These are phyloP conservation scores for Lepidocolaptes lacrymiger DNA, from an alignment of 2,797 vertebrate genomes.

Conservation along the genomic window DNA sequence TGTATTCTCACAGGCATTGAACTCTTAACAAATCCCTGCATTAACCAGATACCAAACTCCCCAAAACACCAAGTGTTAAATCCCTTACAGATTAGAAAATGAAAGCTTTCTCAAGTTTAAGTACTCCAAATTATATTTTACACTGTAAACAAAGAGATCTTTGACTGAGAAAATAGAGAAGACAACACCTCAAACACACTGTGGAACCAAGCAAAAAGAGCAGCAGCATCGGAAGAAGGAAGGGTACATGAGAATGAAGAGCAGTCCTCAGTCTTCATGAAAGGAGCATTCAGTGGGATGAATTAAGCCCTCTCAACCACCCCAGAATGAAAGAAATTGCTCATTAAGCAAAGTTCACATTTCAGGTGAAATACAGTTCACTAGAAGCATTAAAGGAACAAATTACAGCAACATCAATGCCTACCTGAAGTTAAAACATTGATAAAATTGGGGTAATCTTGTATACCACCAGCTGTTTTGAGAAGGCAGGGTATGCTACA, in stretches of 20 bases:
- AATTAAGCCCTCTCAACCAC: not conserved
- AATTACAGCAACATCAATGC: not conserved
- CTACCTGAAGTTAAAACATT: not conserved
- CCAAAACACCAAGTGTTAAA: not conserved
- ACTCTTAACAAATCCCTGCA: rapidly evolving
- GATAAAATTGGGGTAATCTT: not conserved
- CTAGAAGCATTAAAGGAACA: not conserved
- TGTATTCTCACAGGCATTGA: not conserved
- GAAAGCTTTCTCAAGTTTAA: not conserved
- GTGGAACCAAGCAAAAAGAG: not conserved
- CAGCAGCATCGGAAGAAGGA: not conserved
- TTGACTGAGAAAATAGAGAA: not conserved
- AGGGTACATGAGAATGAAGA: not conserved
- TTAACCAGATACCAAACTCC: not conserved
- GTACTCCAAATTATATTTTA: not conserved
- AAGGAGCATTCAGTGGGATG: not conserved
- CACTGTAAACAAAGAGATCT: not conserved
- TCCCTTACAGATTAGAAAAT: not conserved
- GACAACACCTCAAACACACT: not conserved
- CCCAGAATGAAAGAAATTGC: not conserved
- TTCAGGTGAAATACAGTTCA: not conserved
- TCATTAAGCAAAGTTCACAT: not conserved
- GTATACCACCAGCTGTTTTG: not conserved
- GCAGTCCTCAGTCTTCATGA: not conserved
- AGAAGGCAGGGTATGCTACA: not conserved